phyloP scores from a whole-genome alignment of 2,888 invertebrate genomes.

The Blastobasis adustella region DNA sequence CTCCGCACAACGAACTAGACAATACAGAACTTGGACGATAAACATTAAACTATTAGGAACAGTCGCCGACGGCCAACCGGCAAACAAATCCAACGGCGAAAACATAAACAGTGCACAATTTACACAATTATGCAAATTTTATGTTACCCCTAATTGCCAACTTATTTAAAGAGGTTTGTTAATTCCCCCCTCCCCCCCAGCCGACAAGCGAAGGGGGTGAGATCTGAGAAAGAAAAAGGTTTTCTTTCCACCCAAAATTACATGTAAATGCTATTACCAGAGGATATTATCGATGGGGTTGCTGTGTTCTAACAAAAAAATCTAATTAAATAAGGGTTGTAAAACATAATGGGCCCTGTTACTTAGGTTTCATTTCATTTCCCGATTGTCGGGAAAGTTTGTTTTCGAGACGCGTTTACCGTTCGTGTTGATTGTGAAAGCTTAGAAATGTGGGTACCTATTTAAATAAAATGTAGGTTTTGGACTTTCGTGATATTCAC shows the following conservation, averaged over 20 bases:
- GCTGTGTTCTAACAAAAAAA: constrained; percentile 29
- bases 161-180: constrained; percentile 72
- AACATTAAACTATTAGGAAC: no score
- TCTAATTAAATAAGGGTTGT: constrained; percentile 30
- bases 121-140: constrained; percentile 71
- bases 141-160: constrained; percentile 73
- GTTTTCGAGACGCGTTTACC: no score
- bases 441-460: background rate
- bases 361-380: background rate
- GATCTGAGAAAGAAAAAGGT: constrained; percentile 6
- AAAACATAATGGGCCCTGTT: constrained; percentile 6
- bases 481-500: no score
- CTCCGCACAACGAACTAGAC: no score
- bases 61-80: no score
- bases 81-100: constrained; percentile 23
- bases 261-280: constrained; percentile 60
- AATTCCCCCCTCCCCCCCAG: constrained; percentile 35
- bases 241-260: constrained; percentile 45
- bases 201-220: constrained; percentile 22
- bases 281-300: constrained; percentile 50
- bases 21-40: no score
- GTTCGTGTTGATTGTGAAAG: background rate
- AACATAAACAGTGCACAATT: constrained; percentile 66
- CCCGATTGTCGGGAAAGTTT: background rate
- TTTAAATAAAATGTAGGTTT: background rate